Conservation (phyloP, 2,888 invertebrate genomes). For the Octodonta nipae region DNA sequence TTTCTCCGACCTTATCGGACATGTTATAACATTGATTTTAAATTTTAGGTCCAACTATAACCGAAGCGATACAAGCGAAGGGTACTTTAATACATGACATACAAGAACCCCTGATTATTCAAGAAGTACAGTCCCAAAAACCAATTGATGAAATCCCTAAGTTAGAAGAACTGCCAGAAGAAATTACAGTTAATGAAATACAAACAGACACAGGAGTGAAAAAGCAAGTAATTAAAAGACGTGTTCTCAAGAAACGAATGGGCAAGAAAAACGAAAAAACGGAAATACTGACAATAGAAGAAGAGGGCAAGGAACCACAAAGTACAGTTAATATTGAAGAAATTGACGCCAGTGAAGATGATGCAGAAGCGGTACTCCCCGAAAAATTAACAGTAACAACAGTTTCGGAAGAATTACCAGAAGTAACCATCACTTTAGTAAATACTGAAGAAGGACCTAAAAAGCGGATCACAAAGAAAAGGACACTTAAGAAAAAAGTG, state of each 20-base stretch:
- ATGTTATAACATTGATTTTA: background rate
- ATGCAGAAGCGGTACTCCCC: slow-evolving; percentile 23
- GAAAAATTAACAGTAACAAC: slow-evolving; percentile 5
- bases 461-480: slow-evolving; percentile 24
- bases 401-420: slow-evolving; percentile 22
- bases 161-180: slow-evolving; percentile 22
- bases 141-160: slow-evolving; percentile 18
- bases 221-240: slow-evolving; percentile 36
- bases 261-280: slow-evolving; percentile 28
- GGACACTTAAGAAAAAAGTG: slow-evolving; percentile 18
- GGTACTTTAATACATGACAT: slow-evolving; percentile 21
- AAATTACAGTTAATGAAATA: slow-evolving; percentile 21
- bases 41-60: slow-evolving; percentile 20
- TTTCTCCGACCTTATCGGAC: slow-evolving; percentile 4
- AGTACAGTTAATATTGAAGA: slow-evolving; percentile 32
- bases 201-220: slow-evolving; percentile 21
- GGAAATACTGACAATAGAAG: slow-evolving; percentile 22
- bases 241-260: slow-evolving; percentile 32
- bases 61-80: slow-evolving; percentile 16
- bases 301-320: slow-evolving; percentile 22
- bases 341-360: slow-evolving; percentile 7
- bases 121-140: slow-evolving; percentile 24
- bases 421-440: slow-evolving; percentile 23
- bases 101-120: slow-evolving; percentile 22
- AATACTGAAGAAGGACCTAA: slow-evolving; percentile 21